phyloP scores from a whole-genome alignment of 2,888 invertebrate species.

The Brenthis daphne region DNA sequence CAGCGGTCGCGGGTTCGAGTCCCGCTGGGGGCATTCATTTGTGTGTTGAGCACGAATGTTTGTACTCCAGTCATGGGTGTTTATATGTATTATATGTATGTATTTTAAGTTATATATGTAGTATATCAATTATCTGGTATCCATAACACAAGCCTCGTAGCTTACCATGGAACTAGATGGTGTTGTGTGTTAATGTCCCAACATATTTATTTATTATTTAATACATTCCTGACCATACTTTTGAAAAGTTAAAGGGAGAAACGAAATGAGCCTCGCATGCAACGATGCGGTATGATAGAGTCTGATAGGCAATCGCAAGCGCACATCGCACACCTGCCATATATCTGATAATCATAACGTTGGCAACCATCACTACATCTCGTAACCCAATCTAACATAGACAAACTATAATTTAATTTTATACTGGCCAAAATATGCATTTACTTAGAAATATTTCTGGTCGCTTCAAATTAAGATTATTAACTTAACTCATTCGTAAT shows the following conservation, averaged over 20 bases:
- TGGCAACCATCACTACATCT: constrained; percentile 38
- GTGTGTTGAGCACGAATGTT: no score
- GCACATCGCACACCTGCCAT: constrained; percentile 43
- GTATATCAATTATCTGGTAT: no score
- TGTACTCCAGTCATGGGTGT: no score
- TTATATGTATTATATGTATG: no score
- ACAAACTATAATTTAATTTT: not conserved
- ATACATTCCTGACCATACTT: no score
- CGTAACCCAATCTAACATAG: not conserved
- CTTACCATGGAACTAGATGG: no score
- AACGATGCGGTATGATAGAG: constrained; percentile 37
- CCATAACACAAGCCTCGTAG: no score
- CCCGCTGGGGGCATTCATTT: no score
- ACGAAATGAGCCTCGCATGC: constrained; percentile 32
- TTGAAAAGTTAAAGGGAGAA: constrained; percentile 14
- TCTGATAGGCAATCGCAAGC: constrained; percentile 41
- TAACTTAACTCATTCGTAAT: constrained; percentile 9
- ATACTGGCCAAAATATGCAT: not conserved
- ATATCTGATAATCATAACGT: constrained; percentile 46
- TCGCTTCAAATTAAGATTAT: not conserved
- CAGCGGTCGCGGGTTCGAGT: no score
- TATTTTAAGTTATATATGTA: no score
- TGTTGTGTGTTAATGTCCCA: no score
- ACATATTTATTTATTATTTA: no score
- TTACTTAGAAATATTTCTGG: constrained; percentile 9